phyloP scores from a whole-genome alignment of 2,888 invertebrate species.

The Automeris io region DNA sequence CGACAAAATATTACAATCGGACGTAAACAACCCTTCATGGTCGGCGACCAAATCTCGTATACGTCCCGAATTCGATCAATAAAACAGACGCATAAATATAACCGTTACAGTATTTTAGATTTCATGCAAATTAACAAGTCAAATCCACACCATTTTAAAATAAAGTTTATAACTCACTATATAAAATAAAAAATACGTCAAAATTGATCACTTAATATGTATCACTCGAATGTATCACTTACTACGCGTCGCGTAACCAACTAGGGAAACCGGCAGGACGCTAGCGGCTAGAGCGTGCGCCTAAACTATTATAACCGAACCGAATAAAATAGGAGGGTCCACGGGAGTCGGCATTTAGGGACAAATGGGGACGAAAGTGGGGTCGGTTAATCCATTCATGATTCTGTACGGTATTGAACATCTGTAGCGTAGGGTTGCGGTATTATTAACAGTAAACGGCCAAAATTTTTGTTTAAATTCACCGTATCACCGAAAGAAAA shows the following conservation, averaged over 20 bases:
- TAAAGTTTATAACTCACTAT: background rate
- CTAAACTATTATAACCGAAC: conserved; percentile 71
- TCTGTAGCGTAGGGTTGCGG: conserved; percentile 8
- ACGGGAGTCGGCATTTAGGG: conserved; percentile 3
- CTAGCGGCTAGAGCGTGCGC: conserved; percentile 48
- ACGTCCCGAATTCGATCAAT: background rate
- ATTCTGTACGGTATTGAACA: conserved; percentile 50
- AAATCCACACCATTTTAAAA: conserved; percentile 13
- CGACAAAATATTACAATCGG: conserved; percentile 29
- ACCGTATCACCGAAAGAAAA: too few relatives aligned
- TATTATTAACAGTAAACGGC: conserved; percentile 7
- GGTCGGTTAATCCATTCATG: conserved; percentile 63
- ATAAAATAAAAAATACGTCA: conserved; percentile 10
- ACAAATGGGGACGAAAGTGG: conserved; percentile 27
- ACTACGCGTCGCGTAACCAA: conserved; percentile 62
- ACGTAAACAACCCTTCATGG: conserved; percentile 52
- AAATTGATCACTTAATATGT: conserved; percentile 18
- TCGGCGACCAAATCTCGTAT: conserved; percentile 29
- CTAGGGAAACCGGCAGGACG: conserved; percentile 43
- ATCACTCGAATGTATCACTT: conserved; percentile 43
- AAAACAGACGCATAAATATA: conserved; percentile 48
- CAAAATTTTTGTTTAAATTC: too few relatives aligned
- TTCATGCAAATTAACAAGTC: conserved; percentile 51
- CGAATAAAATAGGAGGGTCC: conserved; percentile 54
- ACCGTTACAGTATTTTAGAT: conserved; percentile 37